Evolutionary conservation across 2,797 vertebrate species (phyloP).

Genomic region (Periparus ater): DNA sequence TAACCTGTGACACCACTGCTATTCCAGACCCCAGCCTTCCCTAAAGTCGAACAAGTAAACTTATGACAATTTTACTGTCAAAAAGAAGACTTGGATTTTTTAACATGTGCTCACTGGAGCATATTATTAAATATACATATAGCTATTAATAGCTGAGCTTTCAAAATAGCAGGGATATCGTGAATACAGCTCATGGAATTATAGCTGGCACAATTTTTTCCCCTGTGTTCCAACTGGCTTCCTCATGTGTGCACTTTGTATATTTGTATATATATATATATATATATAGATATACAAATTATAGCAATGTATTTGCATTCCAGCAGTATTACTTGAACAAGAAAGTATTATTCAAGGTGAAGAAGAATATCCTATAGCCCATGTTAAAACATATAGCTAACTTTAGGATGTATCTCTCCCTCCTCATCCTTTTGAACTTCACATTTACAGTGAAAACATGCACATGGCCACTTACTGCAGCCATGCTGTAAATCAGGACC

Average conservation of each 20-base stretch:
- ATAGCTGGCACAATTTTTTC: background rate
- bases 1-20: conserved; percentile 20
- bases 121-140: conserved; percentile 45
- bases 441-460: background rate
- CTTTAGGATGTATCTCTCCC: background rate
- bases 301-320: background rate
- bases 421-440: background rate
- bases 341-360: background rate
- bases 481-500: background rate
- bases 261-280: background rate
- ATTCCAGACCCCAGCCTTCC: conserved; percentile 12
- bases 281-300: background rate
- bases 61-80: conserved; percentile 48
- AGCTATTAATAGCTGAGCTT: conserved; percentile 51
- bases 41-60: background rate
- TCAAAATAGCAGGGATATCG: conserved; percentile 24
- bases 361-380: background rate
- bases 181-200: background rate
- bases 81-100: conserved; percentile 13
- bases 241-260: background rate
- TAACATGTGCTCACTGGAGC: background rate
- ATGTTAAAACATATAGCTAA: background rate
- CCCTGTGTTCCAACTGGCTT: background rate
- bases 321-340: background rate
- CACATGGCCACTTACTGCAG: background rate